Evolutionary conservation across 2,113 vertebrate species (phyloP).

Genomic region (Ramphastos sulfuratus): DNA sequence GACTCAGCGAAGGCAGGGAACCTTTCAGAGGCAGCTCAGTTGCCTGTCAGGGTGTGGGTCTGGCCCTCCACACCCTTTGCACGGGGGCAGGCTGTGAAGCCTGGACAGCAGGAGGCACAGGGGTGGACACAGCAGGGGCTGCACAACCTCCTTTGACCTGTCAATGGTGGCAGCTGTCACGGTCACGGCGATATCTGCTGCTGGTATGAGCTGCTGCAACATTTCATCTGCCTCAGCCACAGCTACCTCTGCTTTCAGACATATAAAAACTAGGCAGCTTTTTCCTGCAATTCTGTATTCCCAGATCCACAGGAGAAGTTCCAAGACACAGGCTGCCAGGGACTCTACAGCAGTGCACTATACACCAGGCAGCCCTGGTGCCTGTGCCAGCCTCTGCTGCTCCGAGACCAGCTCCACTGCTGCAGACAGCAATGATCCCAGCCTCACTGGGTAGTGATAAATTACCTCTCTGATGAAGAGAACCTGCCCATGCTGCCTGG

Average conservation of each 20-base stretch:
- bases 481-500: background rate
- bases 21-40: background rate
- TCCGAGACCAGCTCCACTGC: background rate
- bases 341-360: background rate
- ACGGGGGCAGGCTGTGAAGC: conserved; percentile 37
- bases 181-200: background rate
- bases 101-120: background rate
- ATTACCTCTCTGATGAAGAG: background rate
- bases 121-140: background rate
- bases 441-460: background rate
- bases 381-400: background rate
- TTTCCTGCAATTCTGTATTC: background rate
- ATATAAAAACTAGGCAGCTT: background rate
- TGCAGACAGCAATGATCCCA: background rate
- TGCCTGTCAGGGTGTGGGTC: background rate
- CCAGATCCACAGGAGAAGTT: background rate
- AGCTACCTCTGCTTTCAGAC: background rate
- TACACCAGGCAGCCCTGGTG: background rate
- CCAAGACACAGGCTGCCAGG: background rate
- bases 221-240: background rate
- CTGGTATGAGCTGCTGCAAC: background rate
- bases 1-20: background rate
- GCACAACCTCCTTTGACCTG: background rate
- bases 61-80: conserved; percentile 3
- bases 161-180: background rate